phyloP scores from a whole-genome alignment of 2,797 vertebrate genomes.

The Phoebastria nigripes region DNA sequence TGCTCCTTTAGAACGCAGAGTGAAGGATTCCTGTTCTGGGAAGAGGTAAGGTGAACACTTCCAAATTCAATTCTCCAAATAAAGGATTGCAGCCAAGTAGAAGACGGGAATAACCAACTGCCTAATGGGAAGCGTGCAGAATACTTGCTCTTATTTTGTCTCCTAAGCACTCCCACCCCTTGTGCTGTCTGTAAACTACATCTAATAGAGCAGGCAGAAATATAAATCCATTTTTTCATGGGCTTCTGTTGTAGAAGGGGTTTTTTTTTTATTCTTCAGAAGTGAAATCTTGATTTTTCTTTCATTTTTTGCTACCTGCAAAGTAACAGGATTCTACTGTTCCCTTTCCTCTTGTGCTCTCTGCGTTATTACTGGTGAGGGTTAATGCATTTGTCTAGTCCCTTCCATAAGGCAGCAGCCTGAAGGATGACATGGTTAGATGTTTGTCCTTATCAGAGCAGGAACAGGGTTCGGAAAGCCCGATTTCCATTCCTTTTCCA shows the following conservation, averaged over 20 bases:
- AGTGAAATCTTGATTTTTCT: not conserved
- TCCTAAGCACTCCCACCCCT: not conserved
- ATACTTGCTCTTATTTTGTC: not conserved
- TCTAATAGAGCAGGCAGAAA: not conserved
- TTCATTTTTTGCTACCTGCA: not conserved
- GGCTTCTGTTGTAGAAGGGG: not conserved
- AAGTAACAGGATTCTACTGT: not conserved
- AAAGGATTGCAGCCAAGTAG: not conserved
- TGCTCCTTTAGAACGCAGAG: conserved; percentile 33
- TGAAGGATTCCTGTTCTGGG: conserved; percentile 23
- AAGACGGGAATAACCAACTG: not conserved
- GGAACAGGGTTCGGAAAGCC: not conserved
- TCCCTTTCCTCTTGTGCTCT: not conserved
- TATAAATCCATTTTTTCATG: not conserved
- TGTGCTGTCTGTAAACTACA: not conserved
- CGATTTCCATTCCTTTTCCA: not conserved
- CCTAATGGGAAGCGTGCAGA: not conserved
- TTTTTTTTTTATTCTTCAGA: not conserved
- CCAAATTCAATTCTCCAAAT: conserved; percentile 25
- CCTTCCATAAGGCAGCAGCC: not conserved
- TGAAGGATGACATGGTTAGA: not conserved
- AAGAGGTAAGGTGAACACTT: conserved; percentile 28
- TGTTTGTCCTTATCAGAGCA: not conserved
- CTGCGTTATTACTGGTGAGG: not conserved
- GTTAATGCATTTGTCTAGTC: not conserved